These are phyloP conservation scores for Cyrtodaria siliqua DNA, from an alignment of 2,888 invertebrate genomes.

Conservation along the genomic window DNA sequence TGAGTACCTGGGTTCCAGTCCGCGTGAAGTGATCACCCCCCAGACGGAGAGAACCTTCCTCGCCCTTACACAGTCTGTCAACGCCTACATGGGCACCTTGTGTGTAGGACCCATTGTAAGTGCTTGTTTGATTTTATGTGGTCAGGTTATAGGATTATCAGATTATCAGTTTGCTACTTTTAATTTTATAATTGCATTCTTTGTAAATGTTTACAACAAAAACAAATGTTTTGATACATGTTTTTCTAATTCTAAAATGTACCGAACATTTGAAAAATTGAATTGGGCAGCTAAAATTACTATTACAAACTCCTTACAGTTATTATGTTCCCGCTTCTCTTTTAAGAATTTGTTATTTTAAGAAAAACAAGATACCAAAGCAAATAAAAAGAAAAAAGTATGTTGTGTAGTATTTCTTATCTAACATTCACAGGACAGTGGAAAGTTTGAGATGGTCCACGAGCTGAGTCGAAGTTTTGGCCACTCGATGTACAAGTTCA, in stretches of 20 bases:
- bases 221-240: too few species aligned
- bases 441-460: slow-evolving; percentile 76
- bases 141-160: too few species aligned
- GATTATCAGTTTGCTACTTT: too few species aligned
- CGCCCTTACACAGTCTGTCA: slow-evolving; percentile 80
- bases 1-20: slow-evolving; percentile 83
- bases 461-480: slow-evolving; percentile 81
- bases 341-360: too few species aligned
- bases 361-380: not conserved
- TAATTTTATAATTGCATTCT: too few species aligned
- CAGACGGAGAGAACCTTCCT: slow-evolving; percentile 81
- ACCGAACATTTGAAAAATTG: too few species aligned
- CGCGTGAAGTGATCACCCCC: slow-evolving; percentile 81
- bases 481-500: slow-evolving; percentile 82
- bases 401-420: too few species aligned
- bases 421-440: slow-evolving; percentile 75
- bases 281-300: too few species aligned
- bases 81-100: slow-evolving; percentile 77
- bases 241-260: too few species aligned
- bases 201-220: too few species aligned
- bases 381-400: not conserved
- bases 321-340: not conserved
- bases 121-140: slow-evolving; percentile 1
- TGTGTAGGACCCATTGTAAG: slow-evolving; percentile 82
- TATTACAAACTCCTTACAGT: too few species aligned